phyloP scores from a whole-genome alignment of 2,797 vertebrate species.

The Argentina silus region DNA sequence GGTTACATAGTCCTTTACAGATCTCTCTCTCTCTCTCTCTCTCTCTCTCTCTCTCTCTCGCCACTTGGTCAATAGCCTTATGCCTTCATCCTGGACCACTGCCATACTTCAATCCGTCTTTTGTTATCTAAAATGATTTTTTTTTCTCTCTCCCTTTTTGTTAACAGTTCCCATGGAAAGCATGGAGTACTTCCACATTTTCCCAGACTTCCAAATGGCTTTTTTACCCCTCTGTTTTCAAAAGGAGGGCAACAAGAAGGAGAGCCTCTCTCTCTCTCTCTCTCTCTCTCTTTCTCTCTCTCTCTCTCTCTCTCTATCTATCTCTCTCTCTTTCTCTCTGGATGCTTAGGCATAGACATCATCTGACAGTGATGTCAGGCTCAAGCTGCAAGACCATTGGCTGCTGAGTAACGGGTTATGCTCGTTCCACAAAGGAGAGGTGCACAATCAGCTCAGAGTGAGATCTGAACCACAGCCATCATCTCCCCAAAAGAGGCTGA shows the following conservation, averaged over 20 bases:
- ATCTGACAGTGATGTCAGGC: too few relatives aligned
- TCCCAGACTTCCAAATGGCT: conserved; percentile 63
- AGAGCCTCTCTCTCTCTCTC: too few relatives aligned
- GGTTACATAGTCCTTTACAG: too few relatives aligned
- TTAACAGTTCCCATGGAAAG: conserved; percentile 68
- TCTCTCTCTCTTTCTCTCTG: conserved; percentile 60
- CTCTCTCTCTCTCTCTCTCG: conserved; percentile 7
- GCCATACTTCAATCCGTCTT: conserved; percentile 47
- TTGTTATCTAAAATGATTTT: conserved; percentile 47
- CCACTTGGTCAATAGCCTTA: background rate
- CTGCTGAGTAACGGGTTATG: too few relatives aligned
- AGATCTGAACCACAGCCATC: conserved; percentile 59
- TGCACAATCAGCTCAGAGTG: conserved; percentile 64
- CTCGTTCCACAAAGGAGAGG: conserved; percentile 60
- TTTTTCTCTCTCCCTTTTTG: conserved; percentile 31
- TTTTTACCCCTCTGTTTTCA: conserved; percentile 68
- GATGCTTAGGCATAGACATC: conserved; percentile 51
- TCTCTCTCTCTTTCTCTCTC: too few relatives aligned
- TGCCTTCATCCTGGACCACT: conserved; percentile 27
- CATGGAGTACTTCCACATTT: conserved; percentile 64
- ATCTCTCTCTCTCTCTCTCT: too few relatives aligned
- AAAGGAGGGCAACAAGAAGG: conserved; percentile 62
- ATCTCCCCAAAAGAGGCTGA: conserved; percentile 60
- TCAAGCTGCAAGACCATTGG: too few relatives aligned
- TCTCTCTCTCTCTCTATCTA: too few relatives aligned